Base-by-base conservation (phyloP, 1,140 invertebrate species). In the Drosophila triauraria region DNA sequence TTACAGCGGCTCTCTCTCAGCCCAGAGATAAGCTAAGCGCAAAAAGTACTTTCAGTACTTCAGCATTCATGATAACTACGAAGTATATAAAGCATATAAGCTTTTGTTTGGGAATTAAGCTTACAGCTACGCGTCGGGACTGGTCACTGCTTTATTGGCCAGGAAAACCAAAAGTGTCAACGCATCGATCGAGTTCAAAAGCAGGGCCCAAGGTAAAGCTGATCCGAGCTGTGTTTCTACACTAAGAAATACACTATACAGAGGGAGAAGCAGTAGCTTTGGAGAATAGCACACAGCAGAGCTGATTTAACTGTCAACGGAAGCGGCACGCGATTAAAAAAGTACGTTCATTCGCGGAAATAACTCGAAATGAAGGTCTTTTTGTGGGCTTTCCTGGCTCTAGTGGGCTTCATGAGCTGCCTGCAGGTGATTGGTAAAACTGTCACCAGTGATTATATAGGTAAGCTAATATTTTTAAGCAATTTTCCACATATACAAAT, bases 261-360 rank as follows among this genome's bases (percentile, higher is more conserved):
- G 35, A 78, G 50, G 62, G 10, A 25, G 32, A 10, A 35, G 1
- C 44, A 43, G 54, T 42, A 17, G 72, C 46, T 23, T 4, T 8
- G 38, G 57, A 51, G 51, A 50, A 43, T n/a, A 58, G 47, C 38
- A 20, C 51, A 54, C 23, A 78, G n/a, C 61, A 60, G 27, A 71
- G 27, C 35, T 42, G 38, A 42, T 56, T 59, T 32, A 42, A 40
- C 62, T 65, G 57, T 32, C 72, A 72, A 63, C 85, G 85, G 85
- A 88, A 88, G 67, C 65, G 63, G 50, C 43, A 68, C 60, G 81
- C 75, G 85, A 88, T 88, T 79, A 84, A 56, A 42, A 67, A 48
- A 43, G 46, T 42, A 42, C 30, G 17, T 53, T 30, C 62, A 68
- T 43, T 61, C 17, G 53, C 27, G 62, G 72, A 67, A 57, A 30